Conservation (phyloP, 1,140 invertebrate genomes). For the Magallana gigas region DNA sequence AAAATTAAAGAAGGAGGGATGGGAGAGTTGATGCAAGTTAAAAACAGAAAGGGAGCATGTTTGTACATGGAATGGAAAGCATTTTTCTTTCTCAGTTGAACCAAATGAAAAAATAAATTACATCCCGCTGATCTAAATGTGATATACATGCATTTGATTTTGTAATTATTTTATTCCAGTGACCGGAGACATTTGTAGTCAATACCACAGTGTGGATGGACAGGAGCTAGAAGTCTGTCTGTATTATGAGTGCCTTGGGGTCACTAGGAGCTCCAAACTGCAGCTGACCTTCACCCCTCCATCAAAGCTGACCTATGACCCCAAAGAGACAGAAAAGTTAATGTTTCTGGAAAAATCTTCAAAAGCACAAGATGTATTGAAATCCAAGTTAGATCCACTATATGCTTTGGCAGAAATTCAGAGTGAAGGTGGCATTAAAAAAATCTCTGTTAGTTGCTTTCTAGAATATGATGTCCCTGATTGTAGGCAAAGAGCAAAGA, state of each 20-base stretch:
- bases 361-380: not conserved
- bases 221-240: not conserved
- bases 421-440: not conserved
- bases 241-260: conserved; percentile 3
- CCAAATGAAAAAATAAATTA: too few species aligned
- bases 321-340: conserved; percentile 33
- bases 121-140: too few species aligned
- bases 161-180: not conserved
- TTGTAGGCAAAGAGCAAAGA: conserved; percentile 35
- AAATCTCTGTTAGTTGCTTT: conserved; percentile 34
- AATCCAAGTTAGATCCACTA: conserved; percentile 22
- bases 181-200: not conserved
- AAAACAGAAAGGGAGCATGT: too few species aligned
- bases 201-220: not conserved
- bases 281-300: conserved; percentile 27
- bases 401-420: conserved; percentile 28
- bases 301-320: not conserved
- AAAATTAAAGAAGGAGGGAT: too few species aligned
- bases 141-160: too few species aligned
- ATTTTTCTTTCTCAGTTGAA: too few species aligned
- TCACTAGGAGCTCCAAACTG: not conserved
- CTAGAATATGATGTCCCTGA: conserved; percentile 33
- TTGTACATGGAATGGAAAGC: too few species aligned
- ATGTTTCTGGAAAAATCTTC: conserved; percentile 43
- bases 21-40: too few species aligned